Conservation (phyloP, 2,113 vertebrate species). For the Microtus ochrogaster region DNA sequence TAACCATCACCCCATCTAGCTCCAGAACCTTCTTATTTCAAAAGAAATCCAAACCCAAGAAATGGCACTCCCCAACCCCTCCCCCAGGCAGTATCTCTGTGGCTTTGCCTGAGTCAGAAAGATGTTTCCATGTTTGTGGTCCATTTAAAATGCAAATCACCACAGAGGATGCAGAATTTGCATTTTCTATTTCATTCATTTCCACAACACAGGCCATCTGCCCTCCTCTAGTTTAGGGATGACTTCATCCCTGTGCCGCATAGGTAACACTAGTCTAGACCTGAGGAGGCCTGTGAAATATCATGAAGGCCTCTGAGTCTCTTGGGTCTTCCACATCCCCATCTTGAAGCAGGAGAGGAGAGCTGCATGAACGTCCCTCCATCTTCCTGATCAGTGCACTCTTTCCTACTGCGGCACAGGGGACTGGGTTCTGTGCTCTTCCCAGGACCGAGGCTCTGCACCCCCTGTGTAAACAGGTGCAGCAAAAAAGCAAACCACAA, state of each 20-base stretch:
- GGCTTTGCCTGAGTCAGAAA: not conserved
- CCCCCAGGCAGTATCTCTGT: not conserved
- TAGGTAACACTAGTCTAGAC: not conserved
- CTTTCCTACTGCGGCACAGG: no score
- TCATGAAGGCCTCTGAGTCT: not conserved
- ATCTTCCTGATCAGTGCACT: no score
- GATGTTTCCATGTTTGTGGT: not conserved
- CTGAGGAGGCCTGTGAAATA: not conserved
- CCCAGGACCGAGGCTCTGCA: not conserved
- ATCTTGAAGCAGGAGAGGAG: not conserved
- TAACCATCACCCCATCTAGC: not conserved
- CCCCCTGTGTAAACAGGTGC: rapidly evolving
- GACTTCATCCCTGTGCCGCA: not conserved
- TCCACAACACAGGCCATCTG: not conserved
- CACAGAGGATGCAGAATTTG: not conserved
- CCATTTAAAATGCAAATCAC: conserved; percentile 6
- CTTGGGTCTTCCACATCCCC: not conserved
- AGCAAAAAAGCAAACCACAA: not conserved
- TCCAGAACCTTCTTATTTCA: not conserved
- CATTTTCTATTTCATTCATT: conserved; percentile 29
- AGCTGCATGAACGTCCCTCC: not conserved
- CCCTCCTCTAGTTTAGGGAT: not conserved
- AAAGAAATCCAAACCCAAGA: not conserved
- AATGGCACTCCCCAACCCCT: not conserved
- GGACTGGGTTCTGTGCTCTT: not conserved